Evolutionary conservation across 2,113 vertebrate genomes (phyloP), one percentile per base, ranked within the genome.

Genomic region (Tragelaphus scriptus): DNA sequence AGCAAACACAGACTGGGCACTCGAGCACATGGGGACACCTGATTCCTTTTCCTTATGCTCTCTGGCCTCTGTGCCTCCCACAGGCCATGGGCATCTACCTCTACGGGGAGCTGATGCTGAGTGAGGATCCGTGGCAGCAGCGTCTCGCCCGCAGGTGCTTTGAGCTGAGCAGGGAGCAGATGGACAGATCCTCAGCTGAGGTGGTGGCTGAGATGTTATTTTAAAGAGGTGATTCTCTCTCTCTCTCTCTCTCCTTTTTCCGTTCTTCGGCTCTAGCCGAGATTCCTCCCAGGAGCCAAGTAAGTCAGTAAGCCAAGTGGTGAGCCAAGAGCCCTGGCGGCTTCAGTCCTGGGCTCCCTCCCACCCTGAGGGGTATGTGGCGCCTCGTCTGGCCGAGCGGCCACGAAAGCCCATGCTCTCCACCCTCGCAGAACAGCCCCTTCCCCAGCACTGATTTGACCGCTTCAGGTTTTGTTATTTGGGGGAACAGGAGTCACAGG

Each of bases 1-100:
- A 28, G 28, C 15, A 9, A n/a, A 36, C 65, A 26, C 30, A 63
- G 65, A 6, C 61, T 2, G 26, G 17, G 30, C 17, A 1, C 14
- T 3, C 47, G 10, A 25, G 14, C 0, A 3, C 14, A 0, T 61
- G 23, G 23, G 14, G 80, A 36, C 3, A 2, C 10, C 0, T 2
- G 15, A 11, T 47, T 40, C 17, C 53, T 49, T 36, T 59, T 14
- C 3, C 9, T 82, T 10, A 8, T 0, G 0, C 6, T 30, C 77
- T 63, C 79, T 86, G 59, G 28, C n/a, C 81, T 97, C 71, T 97
- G 87, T 14, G 98, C 88, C 40, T 97, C 75, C 98, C 95, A 8
- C 98, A 99, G 99, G 99, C 99, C 77, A 99, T 99, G 99, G 99
- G 99, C 51, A 99, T 99, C 56, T 99, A 99, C 98, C 99, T 99